Evolutionary conservation across 2,888 invertebrate species (phyloP), one percentile per base, ranked within the genome.

Genomic region (Lasioglossum pauxillum): DNA sequence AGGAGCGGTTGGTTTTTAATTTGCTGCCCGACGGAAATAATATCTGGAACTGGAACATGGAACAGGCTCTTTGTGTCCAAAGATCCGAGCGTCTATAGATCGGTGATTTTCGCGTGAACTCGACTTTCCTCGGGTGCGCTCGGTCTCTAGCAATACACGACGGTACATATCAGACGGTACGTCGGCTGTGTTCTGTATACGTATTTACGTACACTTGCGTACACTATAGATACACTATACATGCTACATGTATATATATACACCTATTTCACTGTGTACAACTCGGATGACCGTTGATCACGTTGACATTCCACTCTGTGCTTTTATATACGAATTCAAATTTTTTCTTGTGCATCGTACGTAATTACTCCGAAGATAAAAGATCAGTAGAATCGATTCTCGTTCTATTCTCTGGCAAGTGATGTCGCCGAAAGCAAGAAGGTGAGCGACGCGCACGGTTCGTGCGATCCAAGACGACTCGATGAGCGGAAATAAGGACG

Each of bases 231-330:
- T 53, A 53, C 4, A 44, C 41, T 46, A 14, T 5, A 49, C 19
- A 16, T 16, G 5, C 19, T 38, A n/a, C n/a, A n/a, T n/a, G n/a
- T n/a, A n/a, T n/a, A n/a, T n/a, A 8, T 16, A 60, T 60, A 60
- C 27, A 60, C 31, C 5, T 69, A 82, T 80, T 80, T 87, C 76
- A 35, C 74, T 87, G 74, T 72, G 31, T 64, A 64, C 64, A 64
- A 74, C 60, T 53, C n/a, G 14, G 60, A 69, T 76, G 73, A 83
- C 81, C 79, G 87, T 86, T 80, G 84, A 82, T 87, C 86, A 81
- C 84, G 77, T 84, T 87, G 87, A 86, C 84, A 71, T 83, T 87
- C 74, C 53, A 44, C 14, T 64, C 71, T 81, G n/a, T 74, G 27
- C 64, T 72, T 44, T 44, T 23, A 23, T 19, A 41, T 64, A 7